Base-by-base conservation (phyloP, 2,797 vertebrate species). In the Gymnodraco acuticeps region DNA sequence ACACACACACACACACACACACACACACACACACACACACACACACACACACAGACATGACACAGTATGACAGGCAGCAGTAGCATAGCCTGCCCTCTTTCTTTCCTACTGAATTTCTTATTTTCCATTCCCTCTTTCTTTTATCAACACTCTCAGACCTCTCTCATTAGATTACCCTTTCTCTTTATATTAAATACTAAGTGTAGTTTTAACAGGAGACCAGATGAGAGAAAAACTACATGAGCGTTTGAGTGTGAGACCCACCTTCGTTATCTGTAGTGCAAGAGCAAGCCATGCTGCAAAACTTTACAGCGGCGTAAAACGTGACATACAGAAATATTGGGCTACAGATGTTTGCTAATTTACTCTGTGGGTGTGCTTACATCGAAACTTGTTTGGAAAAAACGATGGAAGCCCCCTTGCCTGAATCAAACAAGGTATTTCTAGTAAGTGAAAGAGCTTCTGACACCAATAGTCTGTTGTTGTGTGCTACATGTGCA, bases 51-150 rank as follows among this genome's bases (percentile, higher is more conserved):
- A 66, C 64, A 80, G 91, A 92, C 77, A 7, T 88, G 88, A 92
- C 84, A 62, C 70, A 80, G 65, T 67, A 16, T 91, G 92, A 93
- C 93, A 93, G 87, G 81, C 83, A 80, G 77, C 70, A 68, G 78
- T 67, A 77, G 76, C 79, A 84, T 70, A 19, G 75, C 42, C 70
- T 83, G 78, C 55, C 75, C 79, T 81, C 71, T 78, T 68, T 83
- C 73, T 16, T 38, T 71, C 70, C 72, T 33, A 43, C 59, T 45
- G 45, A 17, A 4, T 70, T 58, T 52, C n/a, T 51, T 11, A 33
- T 17, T 11, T 23, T 17, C 43, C 17, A 41, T 16, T 27, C 62
- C 3, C 10, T 47, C 53, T n/a, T 45, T 45, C n/a, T 41, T 38
- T 23, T 1, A 6, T 54, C 31, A 46, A 1, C 2, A 31, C n/a